Evolutionary conservation across 2,113 vertebrate genomes (phyloP).

Genomic region (Motacilla tschutschensis): DNA sequence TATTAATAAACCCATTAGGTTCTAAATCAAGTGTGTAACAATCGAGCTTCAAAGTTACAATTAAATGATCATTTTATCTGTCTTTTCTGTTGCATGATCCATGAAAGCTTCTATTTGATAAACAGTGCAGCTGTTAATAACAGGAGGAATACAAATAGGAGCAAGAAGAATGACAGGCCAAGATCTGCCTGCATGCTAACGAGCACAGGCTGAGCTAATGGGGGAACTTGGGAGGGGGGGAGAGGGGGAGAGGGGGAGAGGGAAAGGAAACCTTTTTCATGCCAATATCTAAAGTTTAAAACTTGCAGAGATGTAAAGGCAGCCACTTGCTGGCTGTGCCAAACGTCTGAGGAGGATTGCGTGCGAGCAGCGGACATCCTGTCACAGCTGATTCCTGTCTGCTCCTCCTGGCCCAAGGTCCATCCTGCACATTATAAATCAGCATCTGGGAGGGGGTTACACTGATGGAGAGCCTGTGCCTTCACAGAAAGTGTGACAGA

Average conservation of each 20-base stretch:
- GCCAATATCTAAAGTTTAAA: not conserved
- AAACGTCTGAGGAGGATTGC: not conserved
- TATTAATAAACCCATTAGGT: not conserved
- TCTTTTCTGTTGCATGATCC: slow-evolving; percentile 6
- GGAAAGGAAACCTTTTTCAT: not conserved
- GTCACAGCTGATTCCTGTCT: slow-evolving; percentile 8
- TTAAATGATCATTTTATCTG: slow-evolving; percentile 7
- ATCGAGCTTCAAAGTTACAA: not conserved
- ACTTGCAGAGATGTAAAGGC: not conserved
- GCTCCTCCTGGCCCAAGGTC: slow-evolving; percentile 9
- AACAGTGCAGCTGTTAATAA: slow-evolving; percentile 37
- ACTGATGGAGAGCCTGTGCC: not conserved
- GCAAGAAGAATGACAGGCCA: not conserved
- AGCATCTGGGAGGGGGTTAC: not conserved
- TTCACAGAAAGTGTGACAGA: not conserved
- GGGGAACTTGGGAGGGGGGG: not conserved
- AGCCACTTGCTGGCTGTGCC: not conserved
- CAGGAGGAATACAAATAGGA: slow-evolving; percentile 1
- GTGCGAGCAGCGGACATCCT: not conserved
- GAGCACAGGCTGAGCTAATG: not conserved
- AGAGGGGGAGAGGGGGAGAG: not conserved
- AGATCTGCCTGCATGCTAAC: not conserved
- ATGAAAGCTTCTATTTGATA: slow-evolving; percentile 10
- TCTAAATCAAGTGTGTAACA: slow-evolving; percentile 22
- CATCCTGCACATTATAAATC: not conserved